Evolutionary conservation across 2,888 invertebrate species (phyloP), one percentile per base, ranked within the genome.

Genomic region (Eupeodes luniger): DNA sequence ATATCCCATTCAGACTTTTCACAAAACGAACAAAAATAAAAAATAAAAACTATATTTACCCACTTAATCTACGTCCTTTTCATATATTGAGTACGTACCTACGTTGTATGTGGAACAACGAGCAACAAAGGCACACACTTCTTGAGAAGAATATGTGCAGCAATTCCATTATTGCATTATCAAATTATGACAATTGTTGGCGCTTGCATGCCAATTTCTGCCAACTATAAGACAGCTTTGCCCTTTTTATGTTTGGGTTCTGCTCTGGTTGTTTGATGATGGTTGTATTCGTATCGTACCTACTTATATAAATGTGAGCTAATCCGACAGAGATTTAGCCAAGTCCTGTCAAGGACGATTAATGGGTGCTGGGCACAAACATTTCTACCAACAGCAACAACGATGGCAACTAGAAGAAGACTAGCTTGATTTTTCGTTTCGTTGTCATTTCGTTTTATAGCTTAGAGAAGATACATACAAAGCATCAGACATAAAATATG

Each of bases 111-210:
- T 40, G 40, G 9, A 40, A 40, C 5, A 9, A 27, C 27, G 3
- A 27, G 27, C 27, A 27, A 19, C 27, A 27, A 27, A 27, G 40
- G 40, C 40, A 40, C 40, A 40, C 40, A 40, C 40, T 9, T 40
- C 74, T 75, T 69, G 69, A 78, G 72, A 55, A 61, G 85, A 81
- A 78, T 47, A 12, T 81, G 55, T 70, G 88, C 88, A 81, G 88
- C 88, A 88, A 88, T 88, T 88, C 88, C 88, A 88, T 88, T 85
- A 85, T 85, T 88, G 88, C 85, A 85, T 85, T 81, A 85, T 88
- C 85, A 88, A 88, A 85, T 85, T 85, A 88, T 88, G 85, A 88
- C 88, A 88, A 85, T 88, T 88, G 88, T 88, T 87, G 85, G 88
- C 85, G 88, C 84, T 88, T 76, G 84, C 84, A 84, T 81, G 88